Percentiles rank a stretch among this genome's conserved stretches.
Evolutionary conservation across 35 echinoderm and acorn worm species (phyloP).

Genomic region (Anneissia japonica): DNA sequence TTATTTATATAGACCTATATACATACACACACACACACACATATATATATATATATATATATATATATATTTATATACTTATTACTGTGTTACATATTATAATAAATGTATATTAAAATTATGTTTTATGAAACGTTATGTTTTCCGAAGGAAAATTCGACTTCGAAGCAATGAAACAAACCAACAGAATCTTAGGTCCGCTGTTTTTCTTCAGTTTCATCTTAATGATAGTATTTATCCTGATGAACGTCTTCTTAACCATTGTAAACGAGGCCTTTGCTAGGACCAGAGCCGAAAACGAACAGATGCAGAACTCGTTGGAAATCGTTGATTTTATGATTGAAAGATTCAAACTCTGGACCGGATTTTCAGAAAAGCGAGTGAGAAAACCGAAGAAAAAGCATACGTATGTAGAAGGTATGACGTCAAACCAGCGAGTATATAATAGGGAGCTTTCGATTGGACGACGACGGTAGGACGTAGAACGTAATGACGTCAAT

Average conservation of each 20-base stretch:
- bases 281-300: constrained; percentile 29
- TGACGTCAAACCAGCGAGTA: too few relatives aligned
- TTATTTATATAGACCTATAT: too few relatives aligned
- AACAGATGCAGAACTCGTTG: constrained; percentile 54
- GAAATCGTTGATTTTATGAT: constrained; percentile 97
- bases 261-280: constrained; percentile 89
- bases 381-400: constrained; percentile 20
- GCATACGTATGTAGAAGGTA: constrained; percentile 86
- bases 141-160: constrained; percentile 70
- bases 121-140: too few relatives aligned
- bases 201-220: constrained; percentile 85
- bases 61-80: too few relatives aligned
- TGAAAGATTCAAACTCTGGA: constrained; percentile 67
- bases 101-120: too few relatives aligned
- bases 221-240: constrained; percentile 62
- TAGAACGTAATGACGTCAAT: background rate
- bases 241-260: constrained; percentile 80
- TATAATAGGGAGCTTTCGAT: background rate
- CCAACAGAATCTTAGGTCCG: constrained; percentile 57
- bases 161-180: constrained; percentile 61
- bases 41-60: too few relatives aligned
- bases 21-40: too few relatives aligned
- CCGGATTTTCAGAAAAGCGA: constrained; percentile 64
- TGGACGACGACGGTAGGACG: background rate
- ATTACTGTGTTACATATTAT: too few relatives aligned